Conservation (phyloP, 2,113 vertebrate species). For the Sigmodon hispidus region DNA sequence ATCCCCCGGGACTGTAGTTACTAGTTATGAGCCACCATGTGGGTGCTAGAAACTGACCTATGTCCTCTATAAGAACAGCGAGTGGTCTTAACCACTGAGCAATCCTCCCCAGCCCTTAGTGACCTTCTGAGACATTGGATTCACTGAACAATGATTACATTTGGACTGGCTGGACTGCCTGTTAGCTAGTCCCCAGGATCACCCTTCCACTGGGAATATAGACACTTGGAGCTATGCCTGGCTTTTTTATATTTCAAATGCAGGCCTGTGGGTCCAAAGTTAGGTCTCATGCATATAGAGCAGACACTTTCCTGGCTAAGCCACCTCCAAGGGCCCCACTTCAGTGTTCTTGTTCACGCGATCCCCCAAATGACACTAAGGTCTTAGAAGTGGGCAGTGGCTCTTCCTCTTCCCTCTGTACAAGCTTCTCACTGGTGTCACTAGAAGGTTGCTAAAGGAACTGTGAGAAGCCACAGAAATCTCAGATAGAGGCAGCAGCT, state of each 20-base stretch:
- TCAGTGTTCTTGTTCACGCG: fast-evolving
- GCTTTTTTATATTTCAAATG: too few relatives aligned
- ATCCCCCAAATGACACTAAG: too few relatives aligned
- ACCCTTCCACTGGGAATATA: neutral
- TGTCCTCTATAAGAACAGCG: neutral
- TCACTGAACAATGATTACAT: neutral
- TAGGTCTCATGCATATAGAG: neutral
- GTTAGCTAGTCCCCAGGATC: neutral
- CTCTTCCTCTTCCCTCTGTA: neutral
- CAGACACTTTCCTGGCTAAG: neutral
- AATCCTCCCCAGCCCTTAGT: neutral
- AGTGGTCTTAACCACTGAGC: neutral
- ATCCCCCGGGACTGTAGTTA: neutral
- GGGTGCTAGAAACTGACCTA: neutral
- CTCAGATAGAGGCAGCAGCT: fast-evolving
- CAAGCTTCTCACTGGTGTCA: neutral
- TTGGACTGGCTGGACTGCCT: neutral
- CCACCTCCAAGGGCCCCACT: neutral
- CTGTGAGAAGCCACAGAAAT: neutral
- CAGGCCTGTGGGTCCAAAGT: neutral
- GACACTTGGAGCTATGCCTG: neutral
- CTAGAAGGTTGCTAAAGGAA: neutral
- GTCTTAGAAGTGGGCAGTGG: neutral
- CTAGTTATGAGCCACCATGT: neutral
- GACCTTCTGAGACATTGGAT: neutral